Evolutionary conservation across 2,797 vertebrate species (phyloP), one percentile per base, ranked within the genome.

Genomic region (Ctenopoma multispine): DNA sequence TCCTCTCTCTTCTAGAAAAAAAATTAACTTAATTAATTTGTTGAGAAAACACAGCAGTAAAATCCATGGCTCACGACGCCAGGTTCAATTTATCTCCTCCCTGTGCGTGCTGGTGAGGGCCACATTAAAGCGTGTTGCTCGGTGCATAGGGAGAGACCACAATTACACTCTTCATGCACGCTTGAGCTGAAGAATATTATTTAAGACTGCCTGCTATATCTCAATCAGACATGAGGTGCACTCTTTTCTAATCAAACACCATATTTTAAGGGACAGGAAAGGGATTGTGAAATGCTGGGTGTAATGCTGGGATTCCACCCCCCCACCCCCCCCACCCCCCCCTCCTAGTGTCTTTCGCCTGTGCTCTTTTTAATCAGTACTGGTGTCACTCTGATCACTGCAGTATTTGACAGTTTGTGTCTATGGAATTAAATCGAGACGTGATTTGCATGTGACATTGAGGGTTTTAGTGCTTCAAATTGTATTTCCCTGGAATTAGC

Each of bases 401-500:
- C 85, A 69, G 79, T 83, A 78, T 92, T 90, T 88, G 86, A 87
- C 89, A 86, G 86, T 90, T 86, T 92, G 81, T 89, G 87, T 87
- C 82, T 72, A 63, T 66, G 76, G 87, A 92, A 93, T 92, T 92
- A 94, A 94, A 93, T 77, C 77, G 82, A 86, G 78, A 86, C 77
- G 53, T 90, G 84, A 93, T 90, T 88, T 89, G 88, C 87, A 92
- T 92, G 87, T 92, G 92, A 93, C 92, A 93, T 93, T 91, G 82
- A 87, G 80, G 82, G 81, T 86, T 85, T 84, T 84, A 81, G 85
- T 86, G 83, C 81, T 87, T 85, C 73, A 84, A 75, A 88, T 86
- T 77, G 83, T 79, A 75, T 78, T 81, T 82, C 75, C 80, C 77
- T 69, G 65, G 79, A 87, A 88, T 89, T 92, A 92, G 87, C 89